Base-by-base conservation (phyloP, 92 coral and sea anemone species). In the Metridium senile region DNA sequence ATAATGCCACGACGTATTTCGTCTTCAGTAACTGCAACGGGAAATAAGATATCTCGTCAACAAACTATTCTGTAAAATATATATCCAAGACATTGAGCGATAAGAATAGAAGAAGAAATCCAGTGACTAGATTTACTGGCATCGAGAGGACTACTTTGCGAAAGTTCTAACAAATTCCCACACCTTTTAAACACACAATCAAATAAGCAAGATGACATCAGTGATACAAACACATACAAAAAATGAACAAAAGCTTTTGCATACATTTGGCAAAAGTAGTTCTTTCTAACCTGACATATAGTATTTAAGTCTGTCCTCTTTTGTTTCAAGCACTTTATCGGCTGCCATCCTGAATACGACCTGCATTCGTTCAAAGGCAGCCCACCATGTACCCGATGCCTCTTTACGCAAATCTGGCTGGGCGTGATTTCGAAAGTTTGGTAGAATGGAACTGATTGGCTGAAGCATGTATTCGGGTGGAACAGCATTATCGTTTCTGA, bases 361-460 rank as follows among this genome's bases (percentile, higher is more conserved):
- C 62, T 96, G 99, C 93, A 95, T 92, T 82, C 93, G 87, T 73
- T 95, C 99, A 59, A 92, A 92, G 32, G 91, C 90, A 0, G 85
- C 69, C 99, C 99, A 95, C 99, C 99, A 95, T 58, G 78, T 90
- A 31, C 88, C 81, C 9, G 99, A 93, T 8, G 97, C 97, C 59
- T 93, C 84, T 77, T 92, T 95, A 28, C 93, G 92, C 52, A 93
- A 72, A 43, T 92, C 97, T 16, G 71, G 80, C 25, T 85, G 83
- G 27, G 74, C 92, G 33, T 92, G 82, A 82, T 95, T 84, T 31
- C 99, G 99, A 53, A 93, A 95, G 76, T 93, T 73, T 25, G 99
- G 99, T 54, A 95, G 84, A 25, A 92, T 25, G 9, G 91, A 87
- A 1, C 92, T 95, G 77, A 95, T 88, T 82, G 97, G 99, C 63